Base-by-base conservation (phyloP, 2,113 vertebrate species). In the Orycteropus afer region DNA sequence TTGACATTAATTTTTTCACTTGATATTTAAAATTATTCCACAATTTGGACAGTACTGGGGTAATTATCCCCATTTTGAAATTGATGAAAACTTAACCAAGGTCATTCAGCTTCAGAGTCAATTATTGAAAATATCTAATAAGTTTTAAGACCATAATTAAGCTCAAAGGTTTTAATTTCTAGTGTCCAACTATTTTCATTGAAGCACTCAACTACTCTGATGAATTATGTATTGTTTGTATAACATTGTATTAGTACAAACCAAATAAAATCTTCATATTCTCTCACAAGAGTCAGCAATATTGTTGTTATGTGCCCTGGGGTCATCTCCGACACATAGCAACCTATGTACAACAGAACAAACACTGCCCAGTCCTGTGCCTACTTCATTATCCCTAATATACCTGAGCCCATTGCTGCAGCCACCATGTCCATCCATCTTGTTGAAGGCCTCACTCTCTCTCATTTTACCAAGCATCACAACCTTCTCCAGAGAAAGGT, bases 201-300 rank as follows among this genome's bases (percentile, higher is more conserved):
- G 76, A 86, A 85, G 6, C 3, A 47, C 3, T 87, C 49, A 4
- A 0, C 5, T 15, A 65, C 1, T 13, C 12, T 61, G 67, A 85
- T 49, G 6, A 1, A 45, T 61, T 2, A 45, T 53, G 3, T 0
- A 45, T 81, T 49, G 3, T 1, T n/a, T 25, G 1, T 18, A 61
- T 42, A 61, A 9, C 14, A 27, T n/a, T 84, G 0, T 57, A 22
- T 47, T 55, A 63, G 8, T 42, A 51, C 27, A 82, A 74, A 37
- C 4, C 42, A 92, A 87, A 78, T 17, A 40, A 0, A 65, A 25
- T 12, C 7, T 63, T 14, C 17, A 20, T 32, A 77, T 76, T 71
- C 2, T 84, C 27, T 87, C 7, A 59, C 34, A 78, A 74, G 3
- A 55, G 23, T 81, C 12, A 87, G 92, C 4, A 81, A n/a, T n/a